A percentile compares a stretch with the other conserved stretches of the same genome.
Evolutionary conservation across 2,797 vertebrate genomes (phyloP).

Genomic region (Sylvia borin): DNA sequence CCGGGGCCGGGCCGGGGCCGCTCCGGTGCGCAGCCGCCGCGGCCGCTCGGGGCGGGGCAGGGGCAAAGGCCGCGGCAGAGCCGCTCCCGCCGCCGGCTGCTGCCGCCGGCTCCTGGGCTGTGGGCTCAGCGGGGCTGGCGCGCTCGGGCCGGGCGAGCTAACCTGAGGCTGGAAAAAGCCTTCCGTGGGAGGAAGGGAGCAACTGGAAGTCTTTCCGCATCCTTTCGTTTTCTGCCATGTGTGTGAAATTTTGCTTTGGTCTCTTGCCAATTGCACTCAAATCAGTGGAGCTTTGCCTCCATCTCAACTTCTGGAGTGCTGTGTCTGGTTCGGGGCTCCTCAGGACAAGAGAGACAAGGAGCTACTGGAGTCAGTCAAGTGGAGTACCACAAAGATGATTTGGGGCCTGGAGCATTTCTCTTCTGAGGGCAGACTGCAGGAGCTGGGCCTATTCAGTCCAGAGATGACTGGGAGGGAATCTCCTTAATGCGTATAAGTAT

Average conservation of each 20-base stretch:
- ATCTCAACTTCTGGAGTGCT: too few species aligned
- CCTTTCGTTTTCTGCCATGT: background rate
- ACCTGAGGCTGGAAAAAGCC: fast-evolving
- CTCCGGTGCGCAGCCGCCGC: background rate
- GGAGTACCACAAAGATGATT: background rate
- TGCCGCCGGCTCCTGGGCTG: fast-evolving
- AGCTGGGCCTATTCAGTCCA: background rate
- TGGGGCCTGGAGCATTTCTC: too few species aligned
- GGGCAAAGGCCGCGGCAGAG: background rate
- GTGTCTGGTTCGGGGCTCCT: background rate
- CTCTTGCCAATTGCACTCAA: background rate
- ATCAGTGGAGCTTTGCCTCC: background rate
- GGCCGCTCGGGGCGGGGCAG: background rate
- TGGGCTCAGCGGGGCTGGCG: fast-evolving
- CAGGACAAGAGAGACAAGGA: background rate
- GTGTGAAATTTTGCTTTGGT: background rate
- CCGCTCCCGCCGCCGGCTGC: fast-evolving
- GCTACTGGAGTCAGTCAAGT: background rate
- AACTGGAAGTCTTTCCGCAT: background rate
- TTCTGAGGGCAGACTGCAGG: background rate
- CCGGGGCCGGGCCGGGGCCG: background rate
- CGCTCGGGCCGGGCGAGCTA: fast-evolving
- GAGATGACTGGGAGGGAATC: background rate
- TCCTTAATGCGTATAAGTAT: too few species aligned
- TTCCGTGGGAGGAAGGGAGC: too few species aligned